phyloP scores from a whole-genome alignment of 2,888 invertebrate genomes.

The Orgyia antiqua region DNA sequence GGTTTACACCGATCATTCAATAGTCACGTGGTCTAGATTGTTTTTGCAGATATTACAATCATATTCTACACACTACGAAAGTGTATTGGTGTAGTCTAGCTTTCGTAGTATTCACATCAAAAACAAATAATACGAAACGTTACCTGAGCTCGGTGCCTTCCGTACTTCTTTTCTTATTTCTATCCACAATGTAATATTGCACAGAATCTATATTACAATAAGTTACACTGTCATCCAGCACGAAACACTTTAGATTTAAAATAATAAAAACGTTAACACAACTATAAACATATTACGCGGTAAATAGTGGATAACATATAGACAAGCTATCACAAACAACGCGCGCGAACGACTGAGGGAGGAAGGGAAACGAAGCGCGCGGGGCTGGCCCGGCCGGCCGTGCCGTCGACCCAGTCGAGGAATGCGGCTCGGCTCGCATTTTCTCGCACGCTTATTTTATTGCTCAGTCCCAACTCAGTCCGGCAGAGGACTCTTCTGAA shows the following conservation, averaged over 20 bases:
- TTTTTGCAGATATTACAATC: slow-evolving; percentile 36
- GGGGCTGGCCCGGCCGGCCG: slow-evolving; percentile 37
- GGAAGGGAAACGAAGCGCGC: slow-evolving; percentile 16
- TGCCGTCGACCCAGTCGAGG: slow-evolving; percentile 69
- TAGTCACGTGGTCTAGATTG: slow-evolving; percentile 57
- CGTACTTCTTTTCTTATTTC: slow-evolving; percentile 55
- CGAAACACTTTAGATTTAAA: slow-evolving; percentile 50
- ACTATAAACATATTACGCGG: slow-evolving; percentile 68
- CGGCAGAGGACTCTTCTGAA: too few relatives aligned
- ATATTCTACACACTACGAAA: slow-evolving; percentile 31
- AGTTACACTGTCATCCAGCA: slow-evolving; percentile 46
- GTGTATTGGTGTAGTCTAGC: slow-evolving; percentile 32
- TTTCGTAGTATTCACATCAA: slow-evolving; percentile 53
- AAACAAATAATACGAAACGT: slow-evolving; percentile 55
- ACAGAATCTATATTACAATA: slow-evolving; percentile 29
- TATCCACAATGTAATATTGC: slow-evolving; percentile 44
- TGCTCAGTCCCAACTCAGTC: slow-evolving; percentile 41
- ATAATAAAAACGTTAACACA: slow-evolving; percentile 56
- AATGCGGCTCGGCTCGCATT: slow-evolving; percentile 68
- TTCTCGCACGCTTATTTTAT: slow-evolving; percentile 63
- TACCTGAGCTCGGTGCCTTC: slow-evolving; percentile 72
- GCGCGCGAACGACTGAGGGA: slow-evolving; percentile 64
- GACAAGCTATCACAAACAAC: slow-evolving; percentile 49
- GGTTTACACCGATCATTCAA: slow-evolving; percentile 50
- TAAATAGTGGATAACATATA: slow-evolving; percentile 39